Base-by-base conservation (phyloP, 2,888 invertebrate species). In the Heteromyza rotundicornis region DNA sequence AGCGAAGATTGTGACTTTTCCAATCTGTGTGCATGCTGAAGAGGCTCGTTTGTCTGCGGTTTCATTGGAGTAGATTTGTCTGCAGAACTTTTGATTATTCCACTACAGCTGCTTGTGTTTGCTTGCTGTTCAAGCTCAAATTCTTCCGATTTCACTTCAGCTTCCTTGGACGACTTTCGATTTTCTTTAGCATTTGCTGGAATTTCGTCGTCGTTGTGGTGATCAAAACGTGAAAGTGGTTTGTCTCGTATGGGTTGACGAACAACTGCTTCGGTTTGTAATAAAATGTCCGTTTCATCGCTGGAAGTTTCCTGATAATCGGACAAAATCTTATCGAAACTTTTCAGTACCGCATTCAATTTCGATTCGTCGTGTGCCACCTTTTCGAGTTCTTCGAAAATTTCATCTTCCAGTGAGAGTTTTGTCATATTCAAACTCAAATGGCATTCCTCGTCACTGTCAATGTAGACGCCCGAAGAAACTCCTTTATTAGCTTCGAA, bases 1-100 rank as follows among this genome's bases (percentile, higher is more conserved):
- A 88, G 86, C 1, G 89, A 89, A 69, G 90, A 90, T 76, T 89
- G 89, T 1, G 90, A 88, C 78, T 90, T 90, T 72, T 89, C 87
- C 69, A 90, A 80, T 79, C 68, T 66, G n/a, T n/a, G n/a, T n/a
- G n/a, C n/a, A n/a, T n/a, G n/a, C n/a, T n/a, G n/a, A n/a, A n/a
- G n/a, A n/a, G n/a, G n/a, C n/a, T n/a, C n/a, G n/a, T n/a, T n/a
- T n/a, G n/a, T n/a, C 17, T 68, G 67, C 8, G 52, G 8, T 14
- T 35, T n/a, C 12, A 23, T 64, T 22, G 24, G 24, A 51, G 58
- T 64, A 68, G 49, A 65, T 58, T 51, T 74, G 51, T 36, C 8
- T n/a, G n/a, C n/a, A n/a, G n/a, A n/a, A n/a, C n/a, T n/a, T n/a
- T n/a, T n/a, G n/a, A n/a, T n/a, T 40, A 32, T n/a, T 44, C n/a